phyloP scores from a whole-genome alignment of 1,140 invertebrate genomes.

The Tetragnatha versicolor region DNA sequence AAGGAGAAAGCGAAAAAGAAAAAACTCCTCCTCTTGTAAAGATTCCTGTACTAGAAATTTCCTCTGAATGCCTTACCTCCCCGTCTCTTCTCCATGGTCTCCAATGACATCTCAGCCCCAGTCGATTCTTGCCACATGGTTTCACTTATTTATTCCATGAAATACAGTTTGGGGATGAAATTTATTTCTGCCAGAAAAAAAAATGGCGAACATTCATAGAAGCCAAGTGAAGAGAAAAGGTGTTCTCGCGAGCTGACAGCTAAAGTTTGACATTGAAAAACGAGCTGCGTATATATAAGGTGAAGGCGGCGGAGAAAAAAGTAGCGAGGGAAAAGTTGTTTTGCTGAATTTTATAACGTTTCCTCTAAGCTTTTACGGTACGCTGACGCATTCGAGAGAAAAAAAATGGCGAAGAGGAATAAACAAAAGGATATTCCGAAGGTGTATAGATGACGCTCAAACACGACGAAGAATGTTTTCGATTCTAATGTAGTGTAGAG shows the following conservation, averaged over 20 bases:
- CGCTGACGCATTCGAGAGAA: neutral
- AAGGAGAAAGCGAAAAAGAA: too few species aligned
- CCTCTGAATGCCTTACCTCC: too few species aligned
- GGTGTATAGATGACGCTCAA: too few species aligned
- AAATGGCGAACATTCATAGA: neutral
- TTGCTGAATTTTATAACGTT: conserved; percentile 30
- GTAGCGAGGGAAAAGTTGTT: neutral
- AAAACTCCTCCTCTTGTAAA: too few species aligned
- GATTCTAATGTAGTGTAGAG: too few species aligned
- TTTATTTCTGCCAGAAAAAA: conserved; percentile 29
- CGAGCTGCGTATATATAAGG: conserved; percentile 1
- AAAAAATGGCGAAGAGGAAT: conserved; percentile 5
- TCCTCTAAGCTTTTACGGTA: conserved; percentile 19
- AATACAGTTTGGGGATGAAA: conserved; percentile 19
- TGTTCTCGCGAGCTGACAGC: conserved; percentile 22
- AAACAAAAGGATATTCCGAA: neutral
- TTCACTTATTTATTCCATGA: conserved; percentile 46
- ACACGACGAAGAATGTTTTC: too few species aligned
- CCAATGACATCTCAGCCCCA: neutral
- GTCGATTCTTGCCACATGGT: conserved; percentile 36
- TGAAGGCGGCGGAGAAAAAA: neutral
- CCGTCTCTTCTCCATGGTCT: neutral
- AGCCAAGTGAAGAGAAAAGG: conserved; percentile 10
- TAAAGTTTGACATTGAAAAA: conserved; percentile 47
- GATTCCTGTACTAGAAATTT: too few species aligned